Evolutionary conservation across 1,140 invertebrate genomes (phyloP).

Genomic region (Magallana angulata): DNA sequence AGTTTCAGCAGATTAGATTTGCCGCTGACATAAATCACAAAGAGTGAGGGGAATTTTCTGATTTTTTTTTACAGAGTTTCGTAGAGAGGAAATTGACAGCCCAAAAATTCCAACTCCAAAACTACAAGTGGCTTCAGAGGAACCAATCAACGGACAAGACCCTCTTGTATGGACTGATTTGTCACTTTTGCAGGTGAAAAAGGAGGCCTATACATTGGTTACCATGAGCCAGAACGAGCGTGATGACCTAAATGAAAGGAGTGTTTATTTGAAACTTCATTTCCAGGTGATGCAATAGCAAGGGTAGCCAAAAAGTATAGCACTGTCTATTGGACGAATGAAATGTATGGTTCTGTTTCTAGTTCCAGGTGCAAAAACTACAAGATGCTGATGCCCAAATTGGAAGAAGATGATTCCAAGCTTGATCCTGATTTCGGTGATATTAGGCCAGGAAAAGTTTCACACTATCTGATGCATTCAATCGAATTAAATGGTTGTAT

Average conservation of each 20-base stretch:
- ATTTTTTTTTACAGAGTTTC: not conserved
- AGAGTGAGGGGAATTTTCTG: not conserved
- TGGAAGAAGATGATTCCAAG: too few species aligned
- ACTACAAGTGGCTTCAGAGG: too few species aligned
- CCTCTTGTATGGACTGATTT: too few species aligned
- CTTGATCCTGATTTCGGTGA: too few species aligned
- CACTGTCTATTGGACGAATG: constrained; percentile 7
- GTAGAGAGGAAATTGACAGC: not conserved
- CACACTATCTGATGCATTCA: too few species aligned
- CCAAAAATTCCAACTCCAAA: not conserved
- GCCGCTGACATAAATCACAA: not conserved
- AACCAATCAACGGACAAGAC: too few species aligned
- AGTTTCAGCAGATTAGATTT: not conserved
- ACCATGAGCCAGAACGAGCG: constrained; percentile 1
- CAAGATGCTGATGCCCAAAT: too few species aligned
- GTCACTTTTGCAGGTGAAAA: not conserved
- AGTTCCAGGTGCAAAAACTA: not conserved
- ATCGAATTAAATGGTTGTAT: not conserved
- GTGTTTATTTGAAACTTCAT: not conserved
- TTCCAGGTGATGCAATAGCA: not conserved
- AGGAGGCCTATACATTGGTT: not conserved
- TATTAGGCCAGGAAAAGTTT: too few species aligned
- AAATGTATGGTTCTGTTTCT: not conserved
- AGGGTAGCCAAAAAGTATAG: not conserved
- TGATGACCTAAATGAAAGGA: not conserved